A percentile compares a stretch with the other conserved stretches of the same genome.
Conservation (phyloP, 2,888 invertebrate species). For the Hedya salicella region DNA sequence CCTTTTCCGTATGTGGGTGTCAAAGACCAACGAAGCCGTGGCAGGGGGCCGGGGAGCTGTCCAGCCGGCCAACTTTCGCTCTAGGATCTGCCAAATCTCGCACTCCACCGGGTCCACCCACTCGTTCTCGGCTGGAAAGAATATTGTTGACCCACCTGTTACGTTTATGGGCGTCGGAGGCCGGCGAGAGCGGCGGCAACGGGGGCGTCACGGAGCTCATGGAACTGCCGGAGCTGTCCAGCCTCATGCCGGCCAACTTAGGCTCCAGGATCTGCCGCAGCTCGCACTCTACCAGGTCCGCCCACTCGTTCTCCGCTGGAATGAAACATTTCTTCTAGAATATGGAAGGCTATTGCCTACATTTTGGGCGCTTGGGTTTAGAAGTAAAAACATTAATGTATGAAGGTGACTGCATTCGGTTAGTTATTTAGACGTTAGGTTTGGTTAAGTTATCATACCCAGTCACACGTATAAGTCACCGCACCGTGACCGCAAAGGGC, state of each 20-base stretch:
- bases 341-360: too few species aligned
- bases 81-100: slow-evolving; percentile 90
- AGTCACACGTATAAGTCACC: too few species aligned
- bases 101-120: slow-evolving; percentile 94
- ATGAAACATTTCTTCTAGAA: slow-evolving; percentile 48
- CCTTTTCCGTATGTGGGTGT: slow-evolving; percentile 83
- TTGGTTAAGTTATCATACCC: too few species aligned
- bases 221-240: slow-evolving; percentile 87
- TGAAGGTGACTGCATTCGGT: too few species aligned
- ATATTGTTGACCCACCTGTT: slow-evolving; percentile 62
- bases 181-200: slow-evolving; percentile 90
- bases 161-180: slow-evolving; percentile 82
- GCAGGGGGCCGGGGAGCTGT: slow-evolving; percentile 90
- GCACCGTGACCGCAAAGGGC: too few species aligned
- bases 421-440: too few species aligned
- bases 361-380: too few species aligned
- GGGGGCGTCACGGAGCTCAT: slow-evolving; percentile 91
- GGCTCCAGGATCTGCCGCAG: slow-evolving; percentile 91
- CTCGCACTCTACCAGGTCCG: slow-evolving; percentile 92
- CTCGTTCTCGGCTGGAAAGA: slow-evolving; percentile 85
- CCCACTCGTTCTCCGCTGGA: slow-evolving; percentile 90
- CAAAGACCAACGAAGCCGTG: slow-evolving; percentile 88
- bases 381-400: too few species aligned
- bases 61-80: slow-evolving; percentile 89
- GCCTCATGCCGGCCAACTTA: slow-evolving; percentile 86